Percentiles rank a stretch among this genome's conserved stretches.
These are phyloP conservation scores for Neodon shergylaensis DNA, from an alignment of 2,113 vertebrate genomes.

Conservation along the genomic window DNA sequence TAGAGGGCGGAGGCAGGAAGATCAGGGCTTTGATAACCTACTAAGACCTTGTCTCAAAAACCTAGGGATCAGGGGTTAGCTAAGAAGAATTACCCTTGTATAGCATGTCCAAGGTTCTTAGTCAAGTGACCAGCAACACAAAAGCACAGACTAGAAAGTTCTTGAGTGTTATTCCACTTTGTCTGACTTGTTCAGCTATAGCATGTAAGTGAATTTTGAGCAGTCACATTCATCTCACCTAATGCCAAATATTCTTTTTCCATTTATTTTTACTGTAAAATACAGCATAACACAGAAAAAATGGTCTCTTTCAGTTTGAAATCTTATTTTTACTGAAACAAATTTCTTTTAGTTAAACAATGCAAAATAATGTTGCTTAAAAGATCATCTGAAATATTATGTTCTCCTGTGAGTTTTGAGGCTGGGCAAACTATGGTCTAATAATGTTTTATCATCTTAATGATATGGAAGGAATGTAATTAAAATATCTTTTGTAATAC, in stretches of 20 bases:
- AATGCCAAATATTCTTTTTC: background rate
- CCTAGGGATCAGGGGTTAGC: background rate
- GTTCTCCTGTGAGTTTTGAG: conserved; percentile 17
- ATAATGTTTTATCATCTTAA: conserved; percentile 41
- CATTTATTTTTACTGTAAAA: background rate
- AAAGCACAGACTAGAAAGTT: background rate
- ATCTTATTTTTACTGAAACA: background rate
- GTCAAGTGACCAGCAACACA: too few species aligned
- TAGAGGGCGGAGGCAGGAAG: background rate
- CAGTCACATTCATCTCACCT: background rate
- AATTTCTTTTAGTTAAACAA: conserved; percentile 21
- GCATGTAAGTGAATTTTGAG: background rate
- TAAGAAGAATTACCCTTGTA: background rate
- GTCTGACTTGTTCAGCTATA: background rate
- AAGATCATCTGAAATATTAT: background rate
- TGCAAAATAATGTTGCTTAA: background rate
- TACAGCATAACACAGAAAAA: background rate
- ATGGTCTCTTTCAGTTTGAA: background rate
- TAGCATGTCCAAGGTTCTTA: background rate
- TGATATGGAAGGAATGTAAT: background rate
- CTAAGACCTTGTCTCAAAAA: background rate
- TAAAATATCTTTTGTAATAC: background rate
- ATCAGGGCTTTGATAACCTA: background rate
- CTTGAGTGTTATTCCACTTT: background rate
- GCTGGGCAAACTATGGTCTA: background rate